Evolutionary conservation across 2,888 invertebrate species (phyloP), one percentile per base, ranked within the genome.

Genomic region (Melanotus villosus): DNA sequence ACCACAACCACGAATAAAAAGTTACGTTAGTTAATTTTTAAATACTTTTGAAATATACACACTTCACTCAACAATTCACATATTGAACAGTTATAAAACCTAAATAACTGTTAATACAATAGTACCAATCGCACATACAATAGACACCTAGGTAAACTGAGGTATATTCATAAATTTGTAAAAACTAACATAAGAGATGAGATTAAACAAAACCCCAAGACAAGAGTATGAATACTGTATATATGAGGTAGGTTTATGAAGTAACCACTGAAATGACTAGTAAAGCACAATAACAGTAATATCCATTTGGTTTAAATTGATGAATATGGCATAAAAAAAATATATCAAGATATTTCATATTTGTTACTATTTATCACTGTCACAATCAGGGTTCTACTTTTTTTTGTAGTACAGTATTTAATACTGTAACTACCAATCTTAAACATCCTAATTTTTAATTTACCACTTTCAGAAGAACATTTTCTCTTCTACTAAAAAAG

Each of bases 281-380:
- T 70, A 73, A 73, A 75, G 76, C 76, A 78, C 78, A 79, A 70
- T 75, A 77, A 78, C 64, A 65, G 77, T 81, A 80, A 81, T 79
- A 80, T 80, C 80, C 78, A 78, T 80, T 81, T 80, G 80, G 81
- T 80, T 78, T 73, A 76, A 76, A 76, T 75, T 76, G 74, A 74
- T 65, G 74, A 70, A 68, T 72, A 74, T 65, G 70, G 70, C 70
- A 70, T 70, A 57, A 68, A 71, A 72, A 65, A 71, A 73, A 71
- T 68, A 71, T 70, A 70, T 65, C 59, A 68, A 57, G 56, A 43
- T 68, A 65, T 41, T 68, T 67, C 57, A 68, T 71, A 71, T 71
- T 71, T 68, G 68, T 68, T 65, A 71, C 71, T 71, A 68, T 68
- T 71, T 68, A 68, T 63, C 63, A 50, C 70, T 72, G 77, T 77